Evolutionary conservation across 2,797 vertebrate species (phyloP).

Genomic region (Babyrousa celebensis): DNA sequence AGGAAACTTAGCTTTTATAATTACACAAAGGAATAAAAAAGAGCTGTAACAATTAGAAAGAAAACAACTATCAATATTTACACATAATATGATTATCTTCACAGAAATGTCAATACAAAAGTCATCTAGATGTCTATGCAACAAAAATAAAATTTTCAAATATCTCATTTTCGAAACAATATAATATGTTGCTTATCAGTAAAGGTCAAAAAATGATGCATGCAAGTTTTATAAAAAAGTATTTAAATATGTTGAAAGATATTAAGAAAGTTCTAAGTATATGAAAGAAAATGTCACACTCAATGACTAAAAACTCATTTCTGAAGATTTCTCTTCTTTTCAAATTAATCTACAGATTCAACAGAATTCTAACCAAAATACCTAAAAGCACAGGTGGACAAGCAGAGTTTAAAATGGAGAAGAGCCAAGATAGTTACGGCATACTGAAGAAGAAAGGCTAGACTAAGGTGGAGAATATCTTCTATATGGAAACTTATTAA

Average conservation of each 20-base stretch:
- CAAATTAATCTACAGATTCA: background rate
- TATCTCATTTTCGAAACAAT: background rate
- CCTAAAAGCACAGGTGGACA: background rate
- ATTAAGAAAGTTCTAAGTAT: background rate
- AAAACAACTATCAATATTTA: background rate
- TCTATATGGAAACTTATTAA: background rate
- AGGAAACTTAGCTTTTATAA: background rate
- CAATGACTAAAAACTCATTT: background rate
- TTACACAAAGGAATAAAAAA: background rate
- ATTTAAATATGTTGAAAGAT: slow-evolving; percentile 28
- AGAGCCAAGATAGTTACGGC: background rate
- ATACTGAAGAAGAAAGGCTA: background rate
- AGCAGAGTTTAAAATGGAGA: background rate
- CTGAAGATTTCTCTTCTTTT: background rate
- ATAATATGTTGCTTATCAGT: background rate
- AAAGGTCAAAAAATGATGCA: background rate
- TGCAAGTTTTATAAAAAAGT: background rate
- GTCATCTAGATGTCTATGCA: background rate
- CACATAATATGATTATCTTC: slow-evolving; percentile 10
- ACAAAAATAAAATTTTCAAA: background rate
- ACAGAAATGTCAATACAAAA: background rate
- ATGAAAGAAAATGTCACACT: background rate
- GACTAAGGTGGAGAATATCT: background rate
- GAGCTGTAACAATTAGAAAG: background rate
- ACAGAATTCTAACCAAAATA: slow-evolving; percentile 8